Evolutionary conservation across 2,888 invertebrate genomes (phyloP), one percentile per base, ranked within the genome.

Genomic region (Coronaproctus castanopsis): DNA sequence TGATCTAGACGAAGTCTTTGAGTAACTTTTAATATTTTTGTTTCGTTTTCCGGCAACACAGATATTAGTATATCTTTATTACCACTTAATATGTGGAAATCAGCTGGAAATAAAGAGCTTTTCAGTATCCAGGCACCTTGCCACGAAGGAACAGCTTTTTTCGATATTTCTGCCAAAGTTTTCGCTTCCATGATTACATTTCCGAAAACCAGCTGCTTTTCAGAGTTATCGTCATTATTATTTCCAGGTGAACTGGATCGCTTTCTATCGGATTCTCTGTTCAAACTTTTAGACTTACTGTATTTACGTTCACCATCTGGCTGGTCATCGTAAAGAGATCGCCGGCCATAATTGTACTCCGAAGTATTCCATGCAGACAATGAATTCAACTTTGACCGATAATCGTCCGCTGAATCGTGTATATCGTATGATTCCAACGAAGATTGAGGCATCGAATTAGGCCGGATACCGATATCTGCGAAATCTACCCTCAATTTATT

Each of bases 121-220:
- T 97, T 97, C 55, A 97, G 75, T 62, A 95, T 91, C n/a, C 97
- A 75, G 10, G 92, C 91, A 19, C 96, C 96, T 71, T 90, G 89
- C 96, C 96, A 97, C 20, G 86, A 79, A 1, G 86, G 86, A 14
- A 81, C 79, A 61, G 87, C 87, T 72, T 87, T 88, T 56, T 87
- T 78, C 0, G 88, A 86, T n/a, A 90, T 83, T 70, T 91, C 91
- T 1, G 86, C 80, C 19, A 91, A 73, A 2, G 87, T 88, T 55
- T 87, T 77, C 14, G 62, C 63, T n/a, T n/a, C n/a, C n/a, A n/a
- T n/a, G n/a, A n/a, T n/a, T n/a, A n/a, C n/a, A n/a, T n/a, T n/a
- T n/a, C n/a, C n/a, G n/a, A n/a, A n/a, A n/a, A n/a, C n/a, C n/a
- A n/a, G n/a, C n/a, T n/a, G n/a, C 14, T 14, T 14, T 5, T 14